Base-by-base conservation (phyloP, 2,113 vertebrate genomes). In the Patagioenas fasciata region DNA sequence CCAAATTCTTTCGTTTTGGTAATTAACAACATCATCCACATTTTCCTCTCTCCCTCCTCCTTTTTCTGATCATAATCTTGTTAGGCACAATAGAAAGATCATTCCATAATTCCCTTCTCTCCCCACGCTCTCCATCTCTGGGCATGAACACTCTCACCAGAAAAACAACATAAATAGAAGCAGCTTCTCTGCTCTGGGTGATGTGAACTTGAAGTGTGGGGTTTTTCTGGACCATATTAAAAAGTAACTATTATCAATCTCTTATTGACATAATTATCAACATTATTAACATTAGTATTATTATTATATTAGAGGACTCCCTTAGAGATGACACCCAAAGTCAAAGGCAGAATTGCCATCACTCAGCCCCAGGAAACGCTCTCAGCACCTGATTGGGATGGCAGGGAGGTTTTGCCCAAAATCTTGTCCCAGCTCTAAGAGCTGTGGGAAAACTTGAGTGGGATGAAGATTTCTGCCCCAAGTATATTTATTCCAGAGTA, bases 1-100 rank as follows among this genome's bases (percentile, higher is more conserved):
- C 67, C 5, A 78, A 87, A 86, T 79, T 47, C 69, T 85, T 93
- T 72, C 65, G 72, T 94, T 93, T 94, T 79, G 20, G 44, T 86
- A 94, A 47, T 19, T 91, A 92, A 71, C 44, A 92, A 5, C 26
- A 67, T 44, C n/a, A 67, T 90, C 25, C 32, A 44, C 57, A 13
- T 88, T 91, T 92, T 74, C 78, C 21, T 61, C 36, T 73, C 65
- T 86, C 31, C 28, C 62, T 70, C 64, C 17, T 93, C 29, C 54
- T 83, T 88, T 71, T 94, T 85, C 61, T 84, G 72, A 95, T 86
- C 19, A 28, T 50, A 78, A 81, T 92, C 83, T 84, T 53, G 15
- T 60, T 60, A 80, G 15, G 56, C 51, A 85, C 53, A 90, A 86
- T 40, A 93, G 48, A 74, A 85, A 65, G 86, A 53, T 60, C 13